Evolutionary conservation across 2,113 vertebrate genomes (phyloP).

Genomic region (Leptosomus discolor): DNA sequence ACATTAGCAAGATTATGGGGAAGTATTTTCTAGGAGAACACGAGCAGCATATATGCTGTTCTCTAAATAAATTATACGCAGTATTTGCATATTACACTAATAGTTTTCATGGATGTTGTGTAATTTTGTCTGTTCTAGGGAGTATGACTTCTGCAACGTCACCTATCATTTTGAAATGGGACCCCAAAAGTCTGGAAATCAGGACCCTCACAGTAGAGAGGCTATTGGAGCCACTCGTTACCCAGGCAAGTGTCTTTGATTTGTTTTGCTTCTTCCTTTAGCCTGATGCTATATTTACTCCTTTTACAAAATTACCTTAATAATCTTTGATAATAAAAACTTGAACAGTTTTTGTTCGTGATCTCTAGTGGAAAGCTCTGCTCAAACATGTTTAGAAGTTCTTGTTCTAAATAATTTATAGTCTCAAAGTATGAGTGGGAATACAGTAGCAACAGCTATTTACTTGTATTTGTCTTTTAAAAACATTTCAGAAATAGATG

Average conservation of each 20-base stretch:
- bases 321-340: background rate
- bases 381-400: background rate
- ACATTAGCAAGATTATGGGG: background rate
- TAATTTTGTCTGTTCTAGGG: constrained; percentile 50
- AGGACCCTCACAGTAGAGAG: constrained; percentile 95
- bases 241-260: constrained; percentile 83
- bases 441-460: background rate
- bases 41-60: background rate
- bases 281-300: background rate
- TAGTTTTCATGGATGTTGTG: background rate
- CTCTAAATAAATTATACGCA: background rate
- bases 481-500: background rate
- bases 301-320: background rate
- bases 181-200: constrained; percentile 98
- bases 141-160: constrained; percentile 86
- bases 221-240: constrained; percentile 92
- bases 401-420: constrained; percentile 13
- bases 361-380: background rate
- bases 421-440: background rate
- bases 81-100: background rate
- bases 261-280: background rate
- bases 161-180: constrained; percentile 99
- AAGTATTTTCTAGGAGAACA: background rate
- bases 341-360: background rate
- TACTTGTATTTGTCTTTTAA: background rate